Evolutionary conservation across 2,888 invertebrate species (phyloP).

Genomic region (Tortricodes alternella): DNA sequence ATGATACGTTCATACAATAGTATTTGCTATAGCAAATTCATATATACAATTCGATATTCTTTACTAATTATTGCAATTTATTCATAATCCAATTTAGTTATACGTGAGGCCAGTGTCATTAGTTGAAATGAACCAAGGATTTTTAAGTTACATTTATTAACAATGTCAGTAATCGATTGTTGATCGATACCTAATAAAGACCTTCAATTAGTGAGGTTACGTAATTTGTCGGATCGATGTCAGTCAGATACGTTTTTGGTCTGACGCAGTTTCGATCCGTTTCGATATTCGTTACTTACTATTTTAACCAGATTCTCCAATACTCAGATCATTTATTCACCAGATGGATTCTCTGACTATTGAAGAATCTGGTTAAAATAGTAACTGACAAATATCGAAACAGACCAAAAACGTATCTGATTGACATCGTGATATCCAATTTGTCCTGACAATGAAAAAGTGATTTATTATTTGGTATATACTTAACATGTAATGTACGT

Average conservation of each 20-base stretch:
- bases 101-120: conserved; percentile 58
- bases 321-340: conserved; percentile 57
- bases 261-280: too few relatives aligned
- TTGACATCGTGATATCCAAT: too few relatives aligned
- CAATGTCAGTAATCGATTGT: conserved; percentile 42
- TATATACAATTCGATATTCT: conserved; percentile 12
- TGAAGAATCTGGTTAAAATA: too few relatives aligned
- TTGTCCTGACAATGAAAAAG: not conserved
- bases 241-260: too few relatives aligned
- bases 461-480: not conserved
- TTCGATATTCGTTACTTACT: too few relatives aligned
- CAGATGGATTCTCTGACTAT: too few relatives aligned
- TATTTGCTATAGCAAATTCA: not conserved
- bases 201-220: not conserved
- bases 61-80: conserved; percentile 10
- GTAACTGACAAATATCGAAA: too few relatives aligned
- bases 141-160: conserved; percentile 14
- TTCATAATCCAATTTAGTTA: conserved; percentile 37
- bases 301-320: too few relatives aligned
- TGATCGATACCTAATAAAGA: conserved; percentile 30
- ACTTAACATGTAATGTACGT: not conserved
- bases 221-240: too few relatives aligned
- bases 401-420: too few relatives aligned
- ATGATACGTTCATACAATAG: not conserved
- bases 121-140: conserved; percentile 26